Evolutionary conservation across 2,888 invertebrate species (phyloP), one percentile per base, ranked within the genome.

Genomic region (Timema podura): DNA sequence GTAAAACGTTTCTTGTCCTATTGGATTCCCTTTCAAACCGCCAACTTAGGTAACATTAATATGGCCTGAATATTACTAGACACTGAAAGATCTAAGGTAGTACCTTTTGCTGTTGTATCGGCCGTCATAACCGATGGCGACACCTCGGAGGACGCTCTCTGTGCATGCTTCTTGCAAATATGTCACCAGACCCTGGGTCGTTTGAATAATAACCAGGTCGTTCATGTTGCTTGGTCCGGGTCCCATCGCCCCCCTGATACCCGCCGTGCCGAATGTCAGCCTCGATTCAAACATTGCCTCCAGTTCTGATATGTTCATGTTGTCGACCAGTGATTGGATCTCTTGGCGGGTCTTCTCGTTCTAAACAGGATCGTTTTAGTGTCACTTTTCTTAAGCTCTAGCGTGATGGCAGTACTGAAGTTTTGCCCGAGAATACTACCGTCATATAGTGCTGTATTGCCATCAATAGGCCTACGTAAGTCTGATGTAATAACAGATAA

Each of bases 221-320:
- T 99, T 99, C 93, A 99, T 95, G 74, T 91, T 89, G 74, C 88
- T 88, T 81, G 92, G 97, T 0, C 99, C 99, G 15, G 96, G 91
- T 16, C 90, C 92, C 98, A 99, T 98, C 74, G 85, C 85, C 0
- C 92, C 95, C 74, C 99, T 87, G 48, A 99, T 83, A 0, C 98
- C 97, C 0, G 97, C 97, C 0, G 97, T 98, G 16, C 97, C 97
- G 81, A 97, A 97, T 76, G 88, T 84, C 76, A 96, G 85, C 8
- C 97, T 86, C 7, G 84, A 81, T 48, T 90, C 80, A 78, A 97
- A 87, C 13, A 90, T 83, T 73, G 86, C 84, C 9, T 82, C 81
- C 13, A 96, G 85, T 59, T 85, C 83, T 79, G 85, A 85, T 78
- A 89, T 82, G 59, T 85, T 80, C 1, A 84, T 79, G 0, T 82